Conservation (phyloP, 2,888 invertebrate genomes). For the Theodoxus fluviatilis region DNA sequence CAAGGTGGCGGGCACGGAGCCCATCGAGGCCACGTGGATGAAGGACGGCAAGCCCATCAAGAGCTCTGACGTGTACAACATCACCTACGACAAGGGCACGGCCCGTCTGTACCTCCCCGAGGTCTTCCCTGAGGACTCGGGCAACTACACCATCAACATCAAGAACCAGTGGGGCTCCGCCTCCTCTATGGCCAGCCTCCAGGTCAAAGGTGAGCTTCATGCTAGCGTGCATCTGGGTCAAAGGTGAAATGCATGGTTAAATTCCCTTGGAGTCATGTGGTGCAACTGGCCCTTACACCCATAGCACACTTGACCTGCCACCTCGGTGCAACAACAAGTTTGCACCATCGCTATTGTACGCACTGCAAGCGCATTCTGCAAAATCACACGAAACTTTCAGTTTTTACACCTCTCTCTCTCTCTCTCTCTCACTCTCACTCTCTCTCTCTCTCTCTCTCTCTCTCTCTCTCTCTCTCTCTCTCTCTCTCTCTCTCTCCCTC, state of each 20-base stretch:
- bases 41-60: constrained; percentile 75
- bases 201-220: constrained; percentile 57
- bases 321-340: too few species aligned
- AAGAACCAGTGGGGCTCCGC: constrained; percentile 58
- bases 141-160: constrained; percentile 80
- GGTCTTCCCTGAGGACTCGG: constrained; percentile 77
- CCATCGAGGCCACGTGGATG: constrained; percentile 57
- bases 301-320: too few species aligned
- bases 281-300: too few species aligned
- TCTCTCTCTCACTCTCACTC: background rate
- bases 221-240: too few species aligned
- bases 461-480: constrained; percentile 13
- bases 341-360: too few species aligned
- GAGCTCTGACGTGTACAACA: constrained; percentile 79
- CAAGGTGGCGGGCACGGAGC: constrained; percentile 59
- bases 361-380: too few species aligned
- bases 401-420: too few species aligned
- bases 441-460: background rate
- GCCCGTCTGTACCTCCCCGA: constrained; percentile 77
- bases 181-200: constrained; percentile 47
- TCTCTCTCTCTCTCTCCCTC: constrained; percentile 17
- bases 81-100: constrained; percentile 67
- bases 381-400: too few species aligned
- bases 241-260: too few species aligned
- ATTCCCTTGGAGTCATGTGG: too few species aligned